Evolutionary conservation across 2,888 invertebrate genomes (phyloP), one percentile per base, ranked within the genome.

Genomic region (Amphiduros pacificus): DNA sequence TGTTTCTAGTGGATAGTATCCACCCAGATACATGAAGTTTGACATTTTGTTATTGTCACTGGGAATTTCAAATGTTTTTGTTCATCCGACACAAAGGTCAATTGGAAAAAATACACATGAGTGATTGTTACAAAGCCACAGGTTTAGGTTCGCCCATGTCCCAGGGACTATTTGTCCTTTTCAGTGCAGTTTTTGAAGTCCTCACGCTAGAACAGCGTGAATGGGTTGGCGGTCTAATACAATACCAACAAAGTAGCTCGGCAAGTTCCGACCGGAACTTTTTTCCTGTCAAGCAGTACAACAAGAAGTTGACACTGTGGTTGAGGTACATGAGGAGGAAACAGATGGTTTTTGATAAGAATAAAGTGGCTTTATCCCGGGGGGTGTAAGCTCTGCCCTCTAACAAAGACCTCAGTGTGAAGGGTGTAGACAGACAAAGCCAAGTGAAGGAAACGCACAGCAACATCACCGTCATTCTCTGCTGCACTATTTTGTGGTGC

Each of bases 391-490:
- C 22, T 14, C 52, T 17, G 1, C 26, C 9, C 2, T 24, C 48
- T 6, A 52, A 24, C 9, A 59, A 29, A 14, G 32, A 11, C 20
- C 55, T 32, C 9, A 63, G 29, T 2, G 62, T 51, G 52, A 60
- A 66, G 0, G 68, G 68, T 6, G 32, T 49, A 26, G 67, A 64
- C 26, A 69, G 61, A 22, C 63, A 9, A 9, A 69, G 57, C 69
- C 67, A 68, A 9, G 62, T n/a, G 36, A 69, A 54, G 11, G 65
- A 65, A 20, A 69, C 63, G 14, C 58, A 51, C 52, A 69, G 28
- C 11, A 69, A 54, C 61, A 69, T 65, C 14, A 48, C 29, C n/a
- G 60, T 55, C 5, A 63, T 66, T 36, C 70, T 64, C 14, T 72
- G 22, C 44, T 44, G 44, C n/a, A n/a, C 44, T 22, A 44, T 44